These are phyloP conservation scores for Chaetops frenatus DNA, from an alignment of 2,113 vertebrate genomes.

Conservation along the genomic window DNA sequence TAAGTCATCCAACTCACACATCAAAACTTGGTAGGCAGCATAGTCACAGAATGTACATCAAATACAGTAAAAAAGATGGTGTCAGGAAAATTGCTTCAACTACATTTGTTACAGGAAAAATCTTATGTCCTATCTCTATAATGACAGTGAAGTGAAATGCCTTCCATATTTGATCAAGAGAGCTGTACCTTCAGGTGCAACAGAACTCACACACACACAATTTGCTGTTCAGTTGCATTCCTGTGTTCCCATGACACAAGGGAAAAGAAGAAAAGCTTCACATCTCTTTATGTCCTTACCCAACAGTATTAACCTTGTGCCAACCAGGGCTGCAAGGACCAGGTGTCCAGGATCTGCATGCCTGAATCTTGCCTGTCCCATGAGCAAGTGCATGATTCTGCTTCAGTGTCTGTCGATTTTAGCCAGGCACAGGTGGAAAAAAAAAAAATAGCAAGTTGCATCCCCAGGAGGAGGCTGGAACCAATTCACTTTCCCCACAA, in stretches of 20 bases:
- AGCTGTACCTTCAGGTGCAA: background rate
- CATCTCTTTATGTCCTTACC: background rate
- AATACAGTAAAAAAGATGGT: conserved; percentile 11
- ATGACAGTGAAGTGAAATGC: background rate
- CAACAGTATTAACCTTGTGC: background rate
- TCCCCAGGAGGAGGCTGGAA: background rate
- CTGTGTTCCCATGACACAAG: background rate
- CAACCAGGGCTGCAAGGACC: background rate
- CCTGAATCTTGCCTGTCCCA: background rate
- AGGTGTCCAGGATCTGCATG: background rate
- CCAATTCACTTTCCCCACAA: background rate
- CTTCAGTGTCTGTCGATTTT: background rate
- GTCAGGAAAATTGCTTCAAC: background rate
- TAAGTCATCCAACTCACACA: background rate
- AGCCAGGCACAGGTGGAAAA: background rate
- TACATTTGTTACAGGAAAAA: background rate
- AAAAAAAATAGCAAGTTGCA: background rate
- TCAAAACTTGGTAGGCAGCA: conserved; percentile 13
- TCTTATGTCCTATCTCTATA: background rate
- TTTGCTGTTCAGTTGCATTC: background rate
- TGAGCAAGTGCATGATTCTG: background rate
- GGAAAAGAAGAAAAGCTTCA: background rate
- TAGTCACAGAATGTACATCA: conserved; percentile 15
- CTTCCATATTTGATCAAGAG: background rate
- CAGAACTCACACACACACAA: background rate